Conservation (phyloP, 92 coral and sea anemone species). For the Zoanthus gigantus region DNA sequence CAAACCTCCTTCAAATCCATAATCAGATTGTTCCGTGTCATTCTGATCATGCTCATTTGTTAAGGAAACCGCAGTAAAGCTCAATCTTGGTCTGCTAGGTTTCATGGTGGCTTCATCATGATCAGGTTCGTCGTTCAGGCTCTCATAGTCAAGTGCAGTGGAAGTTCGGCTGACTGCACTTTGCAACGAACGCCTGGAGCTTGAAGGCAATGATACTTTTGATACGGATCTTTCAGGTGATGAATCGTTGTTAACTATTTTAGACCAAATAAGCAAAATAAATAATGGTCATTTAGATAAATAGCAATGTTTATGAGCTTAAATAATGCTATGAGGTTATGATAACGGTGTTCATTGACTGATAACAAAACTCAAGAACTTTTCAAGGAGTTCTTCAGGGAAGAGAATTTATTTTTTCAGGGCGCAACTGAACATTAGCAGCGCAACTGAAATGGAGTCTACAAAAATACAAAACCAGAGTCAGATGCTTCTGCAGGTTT, state of each 20-base stretch:
- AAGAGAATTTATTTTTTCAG: no score
- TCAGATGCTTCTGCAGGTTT: no score
- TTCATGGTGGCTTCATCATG: conserved; percentile 8
- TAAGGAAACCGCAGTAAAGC: background rate
- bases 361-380: no score
- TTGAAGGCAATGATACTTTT: conserved; percentile 30
- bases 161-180: conserved; percentile 50
- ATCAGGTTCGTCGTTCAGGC: conserved; percentile 31
- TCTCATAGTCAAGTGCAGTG: conserved; percentile 57
- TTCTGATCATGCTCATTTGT: conserved; percentile 11
- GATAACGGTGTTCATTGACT: no score
- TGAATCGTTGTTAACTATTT: conserved; percentile 14
- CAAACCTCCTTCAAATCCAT: conserved; percentile 39
- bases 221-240: conserved; percentile 22
- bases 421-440: no score
- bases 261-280: background rate
- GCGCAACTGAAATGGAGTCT: no score
- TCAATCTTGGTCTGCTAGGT: background rate
- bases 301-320: no score
- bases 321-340: no score
- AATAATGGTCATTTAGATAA: background rate
- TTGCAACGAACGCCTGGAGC: conserved; percentile 48
- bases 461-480: no score
- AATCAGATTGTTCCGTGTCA: background rate
- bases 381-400: no score